Evolutionary conservation across 2,113 vertebrate genomes (phyloP).

Genomic region (Hoplias malabaricus): DNA sequence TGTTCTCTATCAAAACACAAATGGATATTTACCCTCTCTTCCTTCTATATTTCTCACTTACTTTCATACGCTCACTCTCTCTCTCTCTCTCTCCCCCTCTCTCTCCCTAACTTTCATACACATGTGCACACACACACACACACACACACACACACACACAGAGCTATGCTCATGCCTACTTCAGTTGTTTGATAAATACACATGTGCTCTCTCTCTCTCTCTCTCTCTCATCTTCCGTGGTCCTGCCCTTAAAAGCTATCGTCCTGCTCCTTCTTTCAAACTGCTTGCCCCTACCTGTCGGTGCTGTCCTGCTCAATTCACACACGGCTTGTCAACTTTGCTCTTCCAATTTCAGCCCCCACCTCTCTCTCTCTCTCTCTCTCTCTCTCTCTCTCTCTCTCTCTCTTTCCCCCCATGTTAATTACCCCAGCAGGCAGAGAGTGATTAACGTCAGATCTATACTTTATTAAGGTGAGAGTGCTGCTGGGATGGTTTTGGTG

Average conservation of each 20-base stretch:
- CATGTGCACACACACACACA: constrained; percentile 1
- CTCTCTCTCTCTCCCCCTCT: not conserved
- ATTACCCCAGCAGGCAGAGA: constrained; percentile 66
- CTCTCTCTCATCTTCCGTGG: not conserved
- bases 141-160: not conserved
- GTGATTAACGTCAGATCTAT: constrained; percentile 72
- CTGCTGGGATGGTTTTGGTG: constrained; percentile 49
- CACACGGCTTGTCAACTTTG: constrained; percentile 50
- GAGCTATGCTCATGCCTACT: not conserved
- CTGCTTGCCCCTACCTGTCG: constrained; percentile 29
- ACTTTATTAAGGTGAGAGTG: constrained; percentile 60
- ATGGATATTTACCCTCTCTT: constrained; percentile 12
- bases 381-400: constrained; percentile 50
- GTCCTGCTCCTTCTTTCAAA: constrained; percentile 4
- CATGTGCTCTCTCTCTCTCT: not conserved
- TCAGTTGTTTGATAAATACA: too few relatives aligned
- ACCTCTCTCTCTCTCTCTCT: constrained; percentile 60
- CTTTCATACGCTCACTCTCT: not conserved
- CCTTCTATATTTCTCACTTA: not conserved
- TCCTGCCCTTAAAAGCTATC: not conserved
- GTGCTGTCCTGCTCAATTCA: constrained; percentile 62
- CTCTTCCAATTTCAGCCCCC: constrained; percentile 57
- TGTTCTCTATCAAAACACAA: constrained; percentile 5
- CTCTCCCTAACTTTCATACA: not conserved
- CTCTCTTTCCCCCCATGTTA: constrained; percentile 48